Evolutionary conservation across 2,797 vertebrate species (phyloP), one percentile per base, ranked within the genome.

Genomic region (Sebastes reedi): DNA sequence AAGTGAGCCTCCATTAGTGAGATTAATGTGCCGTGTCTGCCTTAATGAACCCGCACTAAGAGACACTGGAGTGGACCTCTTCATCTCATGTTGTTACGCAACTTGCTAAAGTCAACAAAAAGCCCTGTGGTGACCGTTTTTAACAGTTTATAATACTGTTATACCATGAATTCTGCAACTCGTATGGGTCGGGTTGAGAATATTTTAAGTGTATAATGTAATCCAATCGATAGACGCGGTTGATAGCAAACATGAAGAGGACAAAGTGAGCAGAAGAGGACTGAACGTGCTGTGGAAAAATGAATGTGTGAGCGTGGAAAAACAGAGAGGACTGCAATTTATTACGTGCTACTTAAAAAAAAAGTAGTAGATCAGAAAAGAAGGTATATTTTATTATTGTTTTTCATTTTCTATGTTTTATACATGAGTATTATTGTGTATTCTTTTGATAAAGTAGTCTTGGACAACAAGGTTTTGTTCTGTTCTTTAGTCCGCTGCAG

Each of bases 311-410:
- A 78, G 52, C 27, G 8, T 32, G 67, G 78, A 81, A 67, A 86
- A 85, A 86, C 83, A 81, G 84, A 91, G 83, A 86, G 90, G 94
- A 95, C 95, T 95, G 91, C 93, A 94, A 88, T 90, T 89, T 88
- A 91, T 86, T 87, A 86, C 64, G 74, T 69, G 87, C 89, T 91
- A 88, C 83, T 83, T 90, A 46, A 71, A 86, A 84, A 86, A 80
- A 59, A 55, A 30, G 42, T 62, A 90, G 81, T 90, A 74, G 82
- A 90, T 84, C 34, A 87, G 72, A 89, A 86, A 83, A 94, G 90
- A 94, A 94, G 95, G 91, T 95, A 94, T 95, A 96, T 96, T 96
- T 96, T 95, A 94, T 94, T 95, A 95, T 92, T 91, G 93, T 93
- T 91, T 92, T 89, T 89, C 66, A 91, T 81, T 88, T 94, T 94